phyloP scores from a whole-genome alignment of 2,888 invertebrate genomes.

The Deroplatys truncata region DNA sequence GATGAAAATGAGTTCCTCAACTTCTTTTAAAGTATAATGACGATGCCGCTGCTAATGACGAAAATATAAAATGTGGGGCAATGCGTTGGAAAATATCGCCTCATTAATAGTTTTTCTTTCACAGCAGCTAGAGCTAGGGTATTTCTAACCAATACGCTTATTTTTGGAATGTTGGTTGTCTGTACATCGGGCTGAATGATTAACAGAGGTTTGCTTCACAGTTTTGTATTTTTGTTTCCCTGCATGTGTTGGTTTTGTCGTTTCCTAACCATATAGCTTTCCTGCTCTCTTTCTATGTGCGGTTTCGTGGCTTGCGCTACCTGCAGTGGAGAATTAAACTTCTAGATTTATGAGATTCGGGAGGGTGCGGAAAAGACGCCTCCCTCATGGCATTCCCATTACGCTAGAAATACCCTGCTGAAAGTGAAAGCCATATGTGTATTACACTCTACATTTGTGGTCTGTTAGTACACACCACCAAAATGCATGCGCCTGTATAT shows the following conservation, averaged over 20 bases:
- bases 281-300: not conserved
- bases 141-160: not conserved
- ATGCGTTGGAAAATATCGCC: not conserved
- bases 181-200: not conserved
- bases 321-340: not conserved
- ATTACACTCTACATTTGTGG: too few species aligned
- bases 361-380: too few species aligned
- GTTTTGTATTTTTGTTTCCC: not conserved
- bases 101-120: not conserved
- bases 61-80: not conserved
- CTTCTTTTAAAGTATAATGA: not conserved
- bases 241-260: not conserved
- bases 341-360: not conserved
- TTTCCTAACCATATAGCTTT: not conserved
- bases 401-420: too few species aligned
- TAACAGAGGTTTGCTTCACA: not conserved
- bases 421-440: too few species aligned
- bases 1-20: not conserved
- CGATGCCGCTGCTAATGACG: not conserved
- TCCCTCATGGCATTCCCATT: too few species aligned
- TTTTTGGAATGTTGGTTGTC: not conserved
- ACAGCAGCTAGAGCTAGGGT: not conserved
- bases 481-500: too few species aligned
- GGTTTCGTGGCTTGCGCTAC: not conserved
- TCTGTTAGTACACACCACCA: too few species aligned